phyloP scores from a whole-genome alignment of 1,140 invertebrate species.

The Hesperophylax magnus region DNA sequence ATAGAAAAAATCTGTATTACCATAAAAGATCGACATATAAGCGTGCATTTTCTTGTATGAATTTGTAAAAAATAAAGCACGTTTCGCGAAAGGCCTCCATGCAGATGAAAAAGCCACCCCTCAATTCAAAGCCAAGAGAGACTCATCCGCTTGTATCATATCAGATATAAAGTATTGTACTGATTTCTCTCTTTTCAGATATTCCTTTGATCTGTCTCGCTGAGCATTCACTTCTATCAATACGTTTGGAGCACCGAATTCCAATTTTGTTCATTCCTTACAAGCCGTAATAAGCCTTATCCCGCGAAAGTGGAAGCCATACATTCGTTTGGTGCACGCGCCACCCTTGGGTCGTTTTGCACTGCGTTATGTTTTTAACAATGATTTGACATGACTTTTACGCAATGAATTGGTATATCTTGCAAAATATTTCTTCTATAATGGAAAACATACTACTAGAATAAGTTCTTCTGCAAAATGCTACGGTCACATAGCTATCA shows the following conservation, averaged over 20 bases:
- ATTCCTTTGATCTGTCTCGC: slow-evolving; percentile 56
- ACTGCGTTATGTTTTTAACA: slow-evolving; percentile 40
- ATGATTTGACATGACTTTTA: slow-evolving; percentile 53
- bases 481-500: too few relatives aligned
- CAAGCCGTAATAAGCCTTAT: slow-evolving; percentile 47
- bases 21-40: too few relatives aligned
- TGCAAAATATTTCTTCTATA: too few relatives aligned
- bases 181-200: slow-evolving; percentile 49
- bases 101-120: slow-evolving; percentile 21
- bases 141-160: slow-evolving; percentile 44
- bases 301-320: slow-evolving; percentile 32
- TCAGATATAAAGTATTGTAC: slow-evolving; percentile 48
- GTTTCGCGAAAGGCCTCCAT: slow-evolving; percentile 16
- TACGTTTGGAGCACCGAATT: slow-evolving; percentile 53
- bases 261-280: slow-evolving; percentile 34
- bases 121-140: neutral
- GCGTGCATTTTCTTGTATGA: too few relatives aligned
- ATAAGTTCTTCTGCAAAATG: too few relatives aligned
- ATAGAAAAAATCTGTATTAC: too few relatives aligned
- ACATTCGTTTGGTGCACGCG: slow-evolving; percentile 26
- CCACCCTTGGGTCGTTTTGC: slow-evolving; percentile 12
- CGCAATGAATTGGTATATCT: neutral
- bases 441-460: too few relatives aligned
- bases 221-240: slow-evolving; percentile 57
- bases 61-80: neutral